Base-by-base conservation (phyloP, 2,797 vertebrate species). In the Cuculus canorus region DNA sequence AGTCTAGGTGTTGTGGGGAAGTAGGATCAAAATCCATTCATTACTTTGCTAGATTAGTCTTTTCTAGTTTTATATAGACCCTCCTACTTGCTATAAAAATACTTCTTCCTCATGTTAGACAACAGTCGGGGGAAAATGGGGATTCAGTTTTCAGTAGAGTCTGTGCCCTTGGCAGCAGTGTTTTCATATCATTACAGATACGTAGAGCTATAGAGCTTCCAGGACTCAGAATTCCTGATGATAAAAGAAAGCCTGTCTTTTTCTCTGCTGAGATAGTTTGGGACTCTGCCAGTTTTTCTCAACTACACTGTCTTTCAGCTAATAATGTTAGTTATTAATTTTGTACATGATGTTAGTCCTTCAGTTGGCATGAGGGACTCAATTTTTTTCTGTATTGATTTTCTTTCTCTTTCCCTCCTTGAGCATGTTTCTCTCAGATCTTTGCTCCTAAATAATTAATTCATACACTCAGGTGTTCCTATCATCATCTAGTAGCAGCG, bases 361-460 rank as follows among this genome's bases (percentile, higher is more conserved):
- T 96, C 56, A 63, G 59, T 53, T 93, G 84, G 65, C 54, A 81
- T 77, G 70, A 95, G 66, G 81, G 56, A 76, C n/a, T 86, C 17
- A 32, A 7, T 8, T 73, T 91, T 93, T 91, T 85, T 78, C 69
- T 60, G 13, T 96, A 95, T 92, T 39, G 77, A 94, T 92, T 96
- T 87, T 87, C 14, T 16, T n/a, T 37, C 43, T 13, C 28, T 66
- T 90, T 60, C 32, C 10, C n/a, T 56, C 35, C n/a, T 92, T 80
- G 86, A 95, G 68, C 83, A 91, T 11, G 21, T 63, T 95, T 93
- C 66, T 95, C 88, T 93, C 73, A 86, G 53, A 86, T 90, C 47
- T 69, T 92, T 17, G 2, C n/a, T 86, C 47, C 70, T 97, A 90
- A 93, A 94, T 96, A 95, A 97, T 96, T 95, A 93, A 95, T 94